phyloP scores from a whole-genome alignment of 2,888 invertebrate species.

The Gymnocheta viridis region DNA sequence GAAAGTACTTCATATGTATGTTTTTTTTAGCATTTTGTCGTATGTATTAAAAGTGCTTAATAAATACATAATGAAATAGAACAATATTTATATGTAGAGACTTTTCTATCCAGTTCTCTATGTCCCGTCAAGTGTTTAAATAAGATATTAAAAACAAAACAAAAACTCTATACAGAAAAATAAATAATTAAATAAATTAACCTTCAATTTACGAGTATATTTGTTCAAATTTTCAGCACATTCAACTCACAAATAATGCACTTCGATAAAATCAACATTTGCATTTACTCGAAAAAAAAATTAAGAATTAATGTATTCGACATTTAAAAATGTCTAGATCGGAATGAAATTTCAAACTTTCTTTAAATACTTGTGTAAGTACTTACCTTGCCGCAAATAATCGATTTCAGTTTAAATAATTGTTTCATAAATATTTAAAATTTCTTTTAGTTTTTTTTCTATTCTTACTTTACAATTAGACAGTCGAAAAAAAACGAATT shows the following conservation, averaged over 20 bases:
- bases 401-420: neutral
- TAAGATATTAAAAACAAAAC: neutral
- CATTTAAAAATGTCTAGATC: neutral
- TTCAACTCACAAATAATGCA: conserved; percentile 44
- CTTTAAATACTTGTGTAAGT: neutral
- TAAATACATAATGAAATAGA: no score
- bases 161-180: neutral
- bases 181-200: conserved; percentile 29
- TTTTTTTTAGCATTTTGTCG: no score
- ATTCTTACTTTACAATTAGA: neutral
- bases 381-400: neutral
- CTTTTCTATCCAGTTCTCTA: neutral
- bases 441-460: neutral
- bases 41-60: no score
- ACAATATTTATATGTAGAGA: no score
- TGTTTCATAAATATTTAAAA: conserved; percentile 11
- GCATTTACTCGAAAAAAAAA: neutral
- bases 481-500: neutral
- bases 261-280: conserved; percentile 11
- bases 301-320: neutral
- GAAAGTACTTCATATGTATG: no score
- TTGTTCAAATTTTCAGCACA: conserved; percentile 36
- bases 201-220: conserved; percentile 53
- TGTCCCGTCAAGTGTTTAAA: conserved; percentile 2
- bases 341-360: conserved; percentile 10